phyloP scores from a whole-genome alignment of 2,888 invertebrate species.

The Sisyra terminalis region DNA sequence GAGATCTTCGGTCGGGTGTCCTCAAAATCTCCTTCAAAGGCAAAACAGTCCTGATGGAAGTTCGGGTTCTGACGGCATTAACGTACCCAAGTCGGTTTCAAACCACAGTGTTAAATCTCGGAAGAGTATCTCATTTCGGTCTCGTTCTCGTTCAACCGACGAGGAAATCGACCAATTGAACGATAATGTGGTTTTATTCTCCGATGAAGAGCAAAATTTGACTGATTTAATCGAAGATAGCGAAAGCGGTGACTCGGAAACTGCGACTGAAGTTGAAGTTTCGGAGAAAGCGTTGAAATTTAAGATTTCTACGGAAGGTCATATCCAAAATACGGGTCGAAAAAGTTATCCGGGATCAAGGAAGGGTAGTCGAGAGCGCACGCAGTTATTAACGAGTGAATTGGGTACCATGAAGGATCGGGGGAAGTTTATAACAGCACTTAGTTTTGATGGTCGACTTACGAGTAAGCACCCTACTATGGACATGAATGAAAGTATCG shows the following conservation, averaged over 20 bases:
- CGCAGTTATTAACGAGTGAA: conserved; percentile 21
- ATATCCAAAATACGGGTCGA: conserved; percentile 29
- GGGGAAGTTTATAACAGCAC: conserved; percentile 18
- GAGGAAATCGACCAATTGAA: conserved; percentile 30
- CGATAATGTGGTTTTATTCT: conserved; percentile 22
- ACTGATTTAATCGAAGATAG: conserved; percentile 38
- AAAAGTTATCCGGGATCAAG: conserved; percentile 51
- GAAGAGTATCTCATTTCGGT: conserved; percentile 31
- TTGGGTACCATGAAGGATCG: conserved; percentile 30
- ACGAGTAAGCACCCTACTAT: conserved; percentile 23
- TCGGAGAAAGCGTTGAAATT: conserved; percentile 60
- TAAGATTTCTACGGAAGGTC: conserved; percentile 55
- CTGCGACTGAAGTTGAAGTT: conserved; percentile 55
- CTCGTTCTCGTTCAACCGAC: conserved; percentile 31
- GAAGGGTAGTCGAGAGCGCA: conserved; percentile 48
- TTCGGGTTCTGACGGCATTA: conserved; percentile 15
- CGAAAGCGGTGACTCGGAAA: conserved; percentile 45
- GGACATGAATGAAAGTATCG: conserved; percentile 25
- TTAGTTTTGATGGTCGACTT: conserved; percentile 23
- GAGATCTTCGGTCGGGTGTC: conserved; percentile 24
- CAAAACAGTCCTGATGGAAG: conserved; percentile 25
- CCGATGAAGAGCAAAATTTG: conserved; percentile 22
- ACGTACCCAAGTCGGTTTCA: conserved; percentile 29
- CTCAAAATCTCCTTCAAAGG: conserved; percentile 16
- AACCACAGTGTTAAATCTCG: conserved; percentile 34